Evolutionary conservation across 2,113 vertebrate species (phyloP).

Genomic region (Ciconia boyciana): DNA sequence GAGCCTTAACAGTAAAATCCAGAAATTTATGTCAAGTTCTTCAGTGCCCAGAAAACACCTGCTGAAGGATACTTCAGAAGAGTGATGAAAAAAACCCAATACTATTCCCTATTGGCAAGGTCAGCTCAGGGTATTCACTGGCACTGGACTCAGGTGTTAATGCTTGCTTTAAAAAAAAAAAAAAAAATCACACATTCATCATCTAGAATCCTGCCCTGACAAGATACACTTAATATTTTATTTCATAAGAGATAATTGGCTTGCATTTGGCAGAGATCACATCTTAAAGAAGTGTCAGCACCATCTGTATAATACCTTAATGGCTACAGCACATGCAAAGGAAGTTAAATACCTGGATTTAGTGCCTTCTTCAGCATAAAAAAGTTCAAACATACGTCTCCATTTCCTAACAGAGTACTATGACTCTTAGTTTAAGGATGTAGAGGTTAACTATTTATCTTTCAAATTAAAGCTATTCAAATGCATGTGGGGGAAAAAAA

Average conservation of each 20-base stretch:
- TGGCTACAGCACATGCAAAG: not conserved
- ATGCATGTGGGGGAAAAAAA: fast-evolving
- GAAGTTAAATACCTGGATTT: not conserved
- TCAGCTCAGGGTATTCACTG: not conserved
- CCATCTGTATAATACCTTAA: not conserved
- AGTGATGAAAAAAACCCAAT: not conserved
- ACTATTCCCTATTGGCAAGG: not conserved
- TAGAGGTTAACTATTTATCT: not conserved
- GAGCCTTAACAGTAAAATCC: not conserved
- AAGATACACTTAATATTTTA: not conserved
- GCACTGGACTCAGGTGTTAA: not conserved
- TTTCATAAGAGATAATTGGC: not conserved
- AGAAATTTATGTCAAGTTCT: not conserved
- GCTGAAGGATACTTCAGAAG: not conserved
- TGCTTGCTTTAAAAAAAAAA: not conserved
- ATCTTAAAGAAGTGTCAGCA: not conserved
- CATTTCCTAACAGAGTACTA: not conserved
- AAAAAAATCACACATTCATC: not conserved
- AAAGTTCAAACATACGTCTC: not conserved
- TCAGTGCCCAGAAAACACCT: not conserved
- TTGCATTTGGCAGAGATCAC: not conserved
- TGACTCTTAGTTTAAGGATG: not conserved
- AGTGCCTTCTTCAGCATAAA: not conserved
- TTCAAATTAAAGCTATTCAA: not conserved
- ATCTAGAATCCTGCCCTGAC: not conserved